Base-by-base conservation (phyloP, 2,797 vertebrate species). In the Sitta carolinensis region DNA sequence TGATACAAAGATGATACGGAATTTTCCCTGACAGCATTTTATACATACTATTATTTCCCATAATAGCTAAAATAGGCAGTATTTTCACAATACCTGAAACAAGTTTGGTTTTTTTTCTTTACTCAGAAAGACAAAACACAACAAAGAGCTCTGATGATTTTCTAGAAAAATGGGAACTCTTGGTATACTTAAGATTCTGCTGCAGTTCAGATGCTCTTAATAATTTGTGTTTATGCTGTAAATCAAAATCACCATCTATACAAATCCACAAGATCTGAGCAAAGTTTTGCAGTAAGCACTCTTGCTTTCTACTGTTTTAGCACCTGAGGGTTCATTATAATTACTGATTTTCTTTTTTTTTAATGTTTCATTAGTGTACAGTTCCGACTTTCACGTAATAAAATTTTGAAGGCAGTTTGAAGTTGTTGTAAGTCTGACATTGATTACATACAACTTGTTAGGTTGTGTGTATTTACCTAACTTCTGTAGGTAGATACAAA, bases 21-120 rank as follows among this genome's bases (percentile, higher is more conserved):
- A 73, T 96, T 91, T 93, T 91, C 45, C 40, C 63, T 76, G 83
- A 47, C 52, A 95, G 85, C 52, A 36, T 92, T 93, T 94, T 88
- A 61, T 95, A 63, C 43, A 34, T 75, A 45, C 55, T 90, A 5
- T 88, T 92, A 86, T 86, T 95, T 92, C 70, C 69, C 27, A 47
- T 86, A 91, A 62, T 84, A 88, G 67, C 79, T 63, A 74, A 93
- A 93, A 86, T 81, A 79, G 63, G 59, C 51, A n/a, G 38, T 84
- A 50, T 95, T 91, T 93, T 81, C n/a, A 40, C 27, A 67, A 77
- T 84, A 73, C 51, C 25, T 68, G 48, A 86, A 87, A 61, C 38
- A 86, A 42, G 17, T 63, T 25, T 18, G 21, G 1, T 25, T 66
- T 75, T 83, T 80, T 81, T 48, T 18, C 52, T 81, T 91, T 57